Evolutionary conservation across 2,888 invertebrate species (phyloP), one percentile per base, ranked within the genome.

Genomic region (Panzeria rudis): DNA sequence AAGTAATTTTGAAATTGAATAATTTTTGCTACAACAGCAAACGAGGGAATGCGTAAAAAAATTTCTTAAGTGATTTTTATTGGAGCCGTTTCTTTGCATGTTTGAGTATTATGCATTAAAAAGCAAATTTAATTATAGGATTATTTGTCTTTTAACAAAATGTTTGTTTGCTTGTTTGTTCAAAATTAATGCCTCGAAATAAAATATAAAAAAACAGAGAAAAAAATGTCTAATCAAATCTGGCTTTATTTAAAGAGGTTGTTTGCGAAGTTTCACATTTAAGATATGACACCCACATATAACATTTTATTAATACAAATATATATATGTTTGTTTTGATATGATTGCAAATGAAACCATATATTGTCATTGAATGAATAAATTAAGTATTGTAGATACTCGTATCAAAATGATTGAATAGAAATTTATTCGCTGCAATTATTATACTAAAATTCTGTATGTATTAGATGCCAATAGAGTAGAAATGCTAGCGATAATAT

Each of bases 1-100:
- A 91, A 90, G 89, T 89, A 90, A 91, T 91, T 91, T 89, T 88
- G 91, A 89, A 90, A 91, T 90, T 90, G 90, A 89, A 90, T 91
- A 90, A 88, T 90, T 87, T 90, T 87, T 89, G 87, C 87, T 87
- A 50, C 29, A 81, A 75, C 75, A 76, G 47, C 62, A 81, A 69
- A 41, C 59, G 9, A 68, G 71, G 20, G 75, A 78, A 69, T 7
- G 75, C 35, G 75, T 62, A 66, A 41, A 64, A 29, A 50, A 38
- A 64, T 47, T 3, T 52, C 9, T 29, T 17, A 56, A 44, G 38
- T 20, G 25, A 38, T 52, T 56, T 75, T 72, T 54, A 54, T 64
- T 68, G 5, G 5, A 38, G 25, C 15, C 25, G 8, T 64, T 76
- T 64, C 9, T 29, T 44, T 73, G 44, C 38, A 17, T 44, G 56